Evolutionary conservation across 2,797 vertebrate genomes (phyloP).

Genomic region (Carcharodon carcharias): DNA sequence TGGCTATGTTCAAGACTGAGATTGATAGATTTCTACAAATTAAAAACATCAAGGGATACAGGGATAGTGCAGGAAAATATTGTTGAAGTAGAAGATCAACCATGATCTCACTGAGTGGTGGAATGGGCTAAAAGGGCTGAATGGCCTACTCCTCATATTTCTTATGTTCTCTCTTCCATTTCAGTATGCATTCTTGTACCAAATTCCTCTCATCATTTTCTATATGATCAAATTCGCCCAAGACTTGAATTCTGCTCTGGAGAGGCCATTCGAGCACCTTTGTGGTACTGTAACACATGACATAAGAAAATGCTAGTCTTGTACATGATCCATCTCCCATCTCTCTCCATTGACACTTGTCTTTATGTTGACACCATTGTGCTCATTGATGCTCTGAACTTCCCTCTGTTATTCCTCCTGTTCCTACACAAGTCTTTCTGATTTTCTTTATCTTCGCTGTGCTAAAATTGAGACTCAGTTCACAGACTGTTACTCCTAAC

Average conservation of each 20-base stretch:
- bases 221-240: background rate
- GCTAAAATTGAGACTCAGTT: background rate
- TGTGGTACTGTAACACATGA: background rate
- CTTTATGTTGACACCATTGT: background rate
- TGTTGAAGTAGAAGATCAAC: no score
- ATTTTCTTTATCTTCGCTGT: background rate
- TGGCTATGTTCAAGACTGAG: no score
- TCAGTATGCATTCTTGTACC: background rate
- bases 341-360: background rate
- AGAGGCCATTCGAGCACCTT: background rate
- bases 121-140: no score
- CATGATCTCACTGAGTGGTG: no score
- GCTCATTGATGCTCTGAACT: background rate
- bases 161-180: background rate
- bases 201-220: background rate
- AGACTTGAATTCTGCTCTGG: background rate
- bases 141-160: no score
- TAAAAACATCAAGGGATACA: no score
- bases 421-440: background rate
- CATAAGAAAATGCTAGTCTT: background rate
- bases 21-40: no score
- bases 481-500: background rate
- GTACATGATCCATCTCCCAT: background rate
- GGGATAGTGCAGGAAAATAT: no score
- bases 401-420: background rate